phyloP scores from a whole-genome alignment of 2,888 invertebrate genomes.

The Rhagonycha fulva region DNA sequence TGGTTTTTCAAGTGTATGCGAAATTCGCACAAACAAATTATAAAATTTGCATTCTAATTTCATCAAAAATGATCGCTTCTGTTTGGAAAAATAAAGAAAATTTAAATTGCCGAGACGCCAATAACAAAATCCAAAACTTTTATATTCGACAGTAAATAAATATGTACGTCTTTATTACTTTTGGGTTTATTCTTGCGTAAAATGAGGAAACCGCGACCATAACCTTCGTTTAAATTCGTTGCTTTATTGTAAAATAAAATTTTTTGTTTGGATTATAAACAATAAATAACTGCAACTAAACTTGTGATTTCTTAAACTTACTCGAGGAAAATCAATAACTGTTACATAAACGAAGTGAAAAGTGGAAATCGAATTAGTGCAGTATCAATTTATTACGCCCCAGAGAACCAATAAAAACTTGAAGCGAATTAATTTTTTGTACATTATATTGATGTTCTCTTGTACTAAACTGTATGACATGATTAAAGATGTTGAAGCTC shows the following conservation, averaged over 20 bases:
- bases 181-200: conserved; percentile 2
- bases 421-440: neutral
- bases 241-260: neutral
- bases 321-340: neutral
- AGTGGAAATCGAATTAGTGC: neutral
- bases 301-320: neutral
- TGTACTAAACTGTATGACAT: neutral
- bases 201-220: neutral
- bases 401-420: neutral
- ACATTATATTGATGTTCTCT: neutral
- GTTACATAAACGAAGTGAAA: neutral
- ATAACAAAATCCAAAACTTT: neutral
- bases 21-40: neutral
- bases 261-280: neutral
- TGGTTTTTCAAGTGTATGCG: neutral
- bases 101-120: neutral
- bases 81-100: neutral
- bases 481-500: neutral
- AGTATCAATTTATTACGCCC: neutral
- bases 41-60: neutral
- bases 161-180: neutral
- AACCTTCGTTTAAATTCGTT: neutral
- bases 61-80: neutral
- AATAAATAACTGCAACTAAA: neutral
- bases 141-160: neutral